Base-by-base conservation (phyloP, 2,113 vertebrate species). In the Chlorodrepanis virens region DNA sequence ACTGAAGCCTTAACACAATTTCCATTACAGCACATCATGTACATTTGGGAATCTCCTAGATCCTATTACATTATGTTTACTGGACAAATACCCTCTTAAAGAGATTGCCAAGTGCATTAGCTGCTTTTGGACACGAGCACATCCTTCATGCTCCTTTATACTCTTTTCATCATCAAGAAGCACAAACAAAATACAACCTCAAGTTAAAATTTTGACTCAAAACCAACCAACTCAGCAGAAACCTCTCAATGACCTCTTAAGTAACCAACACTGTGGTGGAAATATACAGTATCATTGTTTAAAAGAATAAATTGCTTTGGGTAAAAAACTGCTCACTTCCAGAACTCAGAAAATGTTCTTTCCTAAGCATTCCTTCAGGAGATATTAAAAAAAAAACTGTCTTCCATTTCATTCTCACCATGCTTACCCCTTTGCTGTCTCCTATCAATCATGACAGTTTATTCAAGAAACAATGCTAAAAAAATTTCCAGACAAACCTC, bases 41-140 rank as follows among this genome's bases (percentile, higher is more conserved):
- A 14, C 57, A 65, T 69, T 78, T 61, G 87, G 67, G 79, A 85
- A 94, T 47, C 61, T 56, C 74, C 42, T 50, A 64, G 79, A 80
- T 95, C 76, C 87, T 82, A 65, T 90, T 81, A 96, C 95, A 68
- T 68, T 63, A 69, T n/a, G 25, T 90, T 94, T 96, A 92, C 56
- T 74, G 89, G 83, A 87, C 83, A 94, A 87, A 96, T 52, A 69
- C 31, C n/a, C 61, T 67, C 65, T 52, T 31, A 31, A 3, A 28
- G 75, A 76, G 50, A 77, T 5, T 85, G 91, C 75, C 76, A 93
- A 92, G 54, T 60, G 37, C 72, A 76, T 82, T 89, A 80, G 64
- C n/a, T 77, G 64, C 82, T 94, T 85, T 84, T 63, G 76, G 65
- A 75, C n/a, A 40, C 0, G 0, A 78, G 50, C 22, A 28, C 16